Base-by-base conservation (phyloP, 2,888 invertebrate genomes). In the Andricus quercusramuli region DNA sequence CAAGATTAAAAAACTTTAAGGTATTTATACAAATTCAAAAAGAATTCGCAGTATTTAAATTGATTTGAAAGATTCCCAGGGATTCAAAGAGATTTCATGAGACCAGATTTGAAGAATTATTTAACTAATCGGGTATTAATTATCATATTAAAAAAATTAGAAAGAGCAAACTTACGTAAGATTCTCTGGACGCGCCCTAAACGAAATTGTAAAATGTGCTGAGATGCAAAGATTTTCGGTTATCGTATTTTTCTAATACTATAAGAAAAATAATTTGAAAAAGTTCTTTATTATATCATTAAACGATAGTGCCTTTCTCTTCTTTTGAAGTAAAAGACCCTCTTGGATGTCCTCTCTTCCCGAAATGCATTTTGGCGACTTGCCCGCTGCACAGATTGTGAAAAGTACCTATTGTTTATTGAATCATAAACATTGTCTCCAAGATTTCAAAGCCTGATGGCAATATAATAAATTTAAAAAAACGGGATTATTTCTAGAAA, bases 301-400 rank as follows among this genome's bases (percentile, higher is more conserved):
- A n/a, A n/a, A 9, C 3, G 56, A 17, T 56, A 22, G 56, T 70
- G 9, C 20, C 17, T 9, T 47, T n/a, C 44, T 22, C 41, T 70
- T 74, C 29, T 74, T 74, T 74, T n/a, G 56, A 56, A 74, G n/a
- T 32, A 56, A 56, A 32, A 32, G 32, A n/a, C 11, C 56, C 51
- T 74, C n/a, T 56, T 74, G 51, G 32, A 11, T 74, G 20, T 56
- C 25, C 51, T 37, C n/a, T 62, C n/a, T 74, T 74, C 74, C 56
- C n/a, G 29, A 56, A 74, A 74, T 56, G 32, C 74, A 20, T 13
- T 51, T 74, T 74, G 74, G 70, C 70, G 9, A 51, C 25, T 5
- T 29, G 70, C 51, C 70, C 29, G 17, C 37, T 68, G 44, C 25
- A 44, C 47, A 62, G 22, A 62, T 62, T 62, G 62, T 15, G 15